Evolutionary conservation across 2,888 invertebrate species (phyloP).

Genomic region (Aspidapion aeneum): DNA sequence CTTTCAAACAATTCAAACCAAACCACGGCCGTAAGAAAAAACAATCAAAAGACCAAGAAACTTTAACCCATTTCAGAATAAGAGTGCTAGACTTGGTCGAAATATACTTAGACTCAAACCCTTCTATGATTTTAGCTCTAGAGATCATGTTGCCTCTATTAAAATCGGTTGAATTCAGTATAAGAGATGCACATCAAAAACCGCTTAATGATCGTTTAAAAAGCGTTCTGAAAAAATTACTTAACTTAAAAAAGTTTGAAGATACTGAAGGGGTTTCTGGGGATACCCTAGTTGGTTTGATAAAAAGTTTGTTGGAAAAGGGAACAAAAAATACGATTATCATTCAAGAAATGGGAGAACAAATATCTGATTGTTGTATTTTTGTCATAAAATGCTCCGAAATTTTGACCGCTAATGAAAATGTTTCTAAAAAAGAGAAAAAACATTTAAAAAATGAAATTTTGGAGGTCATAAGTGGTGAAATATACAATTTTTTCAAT

Average conservation of each 20-base stretch:
- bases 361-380: constrained; percentile 60
- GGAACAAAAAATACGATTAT: constrained; percentile 60
- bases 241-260: constrained; percentile 59
- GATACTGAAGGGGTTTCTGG: constrained; percentile 55
- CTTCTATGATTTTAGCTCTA: constrained; percentile 63
- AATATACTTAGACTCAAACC: constrained; percentile 66
- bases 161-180: constrained; percentile 65
- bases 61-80: constrained; percentile 68
- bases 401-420: constrained; percentile 47
- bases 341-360: constrained; percentile 63
- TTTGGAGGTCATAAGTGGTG: constrained; percentile 52
- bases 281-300: constrained; percentile 53
- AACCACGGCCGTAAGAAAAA: constrained; percentile 49
- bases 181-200: constrained; percentile 64
- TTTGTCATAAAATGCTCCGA: constrained; percentile 63
- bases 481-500: constrained; percentile 57
- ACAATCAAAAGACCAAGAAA: constrained; percentile 60
- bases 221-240: constrained; percentile 58
- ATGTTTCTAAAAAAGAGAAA: constrained; percentile 44
- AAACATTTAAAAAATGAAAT: constrained; percentile 46
- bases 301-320: constrained; percentile 59
- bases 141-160: constrained; percentile 68
- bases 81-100: constrained; percentile 73
- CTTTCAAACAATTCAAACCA: constrained; percentile 63
- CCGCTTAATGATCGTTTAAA: constrained; percentile 63